Evolutionary conservation across 2,888 invertebrate species (phyloP).

Genomic region (Dasysyrphus albostriatus): DNA sequence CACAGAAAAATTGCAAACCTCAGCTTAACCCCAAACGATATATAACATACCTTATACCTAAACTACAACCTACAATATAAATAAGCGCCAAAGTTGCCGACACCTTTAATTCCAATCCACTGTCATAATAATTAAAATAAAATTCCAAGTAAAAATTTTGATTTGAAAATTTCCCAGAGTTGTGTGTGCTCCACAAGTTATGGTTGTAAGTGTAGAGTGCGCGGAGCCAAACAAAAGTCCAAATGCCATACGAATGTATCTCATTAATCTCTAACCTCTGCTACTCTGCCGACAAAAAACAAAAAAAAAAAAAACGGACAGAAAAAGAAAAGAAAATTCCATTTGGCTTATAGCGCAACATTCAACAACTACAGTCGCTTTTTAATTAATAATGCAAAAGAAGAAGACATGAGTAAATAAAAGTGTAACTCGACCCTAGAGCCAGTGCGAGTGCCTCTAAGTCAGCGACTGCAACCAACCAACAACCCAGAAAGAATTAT

Average conservation of each 20-base stretch:
- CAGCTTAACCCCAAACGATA: conserved; percentile 16
- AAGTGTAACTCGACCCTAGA: conserved; percentile 63
- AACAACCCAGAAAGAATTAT: conserved; percentile 27
- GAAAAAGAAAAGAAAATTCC: conserved; percentile 45
- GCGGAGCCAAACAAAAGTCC: conserved; percentile 3
- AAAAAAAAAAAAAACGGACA: conserved; percentile 14
- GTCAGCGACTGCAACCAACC: conserved; percentile 19
- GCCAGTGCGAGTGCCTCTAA: conserved; percentile 7
- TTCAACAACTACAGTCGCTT: conserved; percentile 45
- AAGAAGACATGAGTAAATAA: conserved; percentile 44
- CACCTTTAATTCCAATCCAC: conserved; percentile 64
- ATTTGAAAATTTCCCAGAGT: conserved; percentile 68
- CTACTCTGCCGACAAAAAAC: conserved; percentile 16
- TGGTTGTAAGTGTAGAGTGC: neutral
- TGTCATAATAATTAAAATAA: conserved; percentile 67
- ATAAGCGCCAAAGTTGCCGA: conserved; percentile 63
- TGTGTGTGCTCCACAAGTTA: neutral
- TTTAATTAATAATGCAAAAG: conserved; percentile 73
- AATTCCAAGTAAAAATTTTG: conserved; percentile 66
- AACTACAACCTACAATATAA: neutral
- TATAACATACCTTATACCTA: neutral
- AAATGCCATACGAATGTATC: conserved; percentile 64
- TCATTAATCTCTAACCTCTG: conserved; percentile 74
- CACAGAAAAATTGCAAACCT: conserved; percentile 42
- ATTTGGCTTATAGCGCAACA: conserved; percentile 27